Evolutionary conservation across 2,888 invertebrate species (phyloP).

Genomic region (Ormia ochracea): DNA sequence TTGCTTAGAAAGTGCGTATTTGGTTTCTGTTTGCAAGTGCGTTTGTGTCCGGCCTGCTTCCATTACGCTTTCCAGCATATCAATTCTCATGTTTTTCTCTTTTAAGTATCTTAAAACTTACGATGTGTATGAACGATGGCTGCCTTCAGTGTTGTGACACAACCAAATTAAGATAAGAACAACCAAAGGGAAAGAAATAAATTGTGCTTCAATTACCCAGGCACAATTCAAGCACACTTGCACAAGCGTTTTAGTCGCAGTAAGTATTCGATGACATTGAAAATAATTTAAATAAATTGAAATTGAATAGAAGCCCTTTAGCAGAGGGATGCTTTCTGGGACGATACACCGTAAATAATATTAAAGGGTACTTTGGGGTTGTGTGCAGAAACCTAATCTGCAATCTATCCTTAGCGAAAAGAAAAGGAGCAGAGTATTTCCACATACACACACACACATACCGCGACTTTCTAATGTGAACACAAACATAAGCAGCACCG

Average conservation of each 20-base stretch:
- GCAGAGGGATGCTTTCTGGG: background rate
- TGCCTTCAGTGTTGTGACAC: conserved; percentile 39
- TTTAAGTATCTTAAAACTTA: conserved; percentile 32
- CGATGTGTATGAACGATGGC: conserved; percentile 46
- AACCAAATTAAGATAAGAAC: conserved; percentile 29
- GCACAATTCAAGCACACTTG: background rate
- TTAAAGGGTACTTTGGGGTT: background rate
- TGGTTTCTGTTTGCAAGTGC: background rate
- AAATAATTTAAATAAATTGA: conserved; percentile 54
- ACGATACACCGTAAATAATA: background rate
- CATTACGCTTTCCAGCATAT: background rate
- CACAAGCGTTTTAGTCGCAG: background rate
- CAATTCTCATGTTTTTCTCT: conserved; percentile 7
- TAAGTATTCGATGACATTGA: conserved; percentile 31
- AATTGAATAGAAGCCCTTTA: conserved; percentile 26
- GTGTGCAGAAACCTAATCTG: conserved; percentile 6
- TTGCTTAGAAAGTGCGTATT: background rate
- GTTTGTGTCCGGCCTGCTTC: background rate
- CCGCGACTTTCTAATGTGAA: background rate
- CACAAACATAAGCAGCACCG: too few species aligned
- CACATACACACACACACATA: background rate
- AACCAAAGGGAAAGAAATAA: background rate
- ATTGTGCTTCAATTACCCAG: background rate
- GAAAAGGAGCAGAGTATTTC: background rate
- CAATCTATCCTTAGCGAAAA: background rate